Base-by-base conservation (phyloP, 92 coral and sea anemone genomes). In the Meandrina meandrites region DNA sequence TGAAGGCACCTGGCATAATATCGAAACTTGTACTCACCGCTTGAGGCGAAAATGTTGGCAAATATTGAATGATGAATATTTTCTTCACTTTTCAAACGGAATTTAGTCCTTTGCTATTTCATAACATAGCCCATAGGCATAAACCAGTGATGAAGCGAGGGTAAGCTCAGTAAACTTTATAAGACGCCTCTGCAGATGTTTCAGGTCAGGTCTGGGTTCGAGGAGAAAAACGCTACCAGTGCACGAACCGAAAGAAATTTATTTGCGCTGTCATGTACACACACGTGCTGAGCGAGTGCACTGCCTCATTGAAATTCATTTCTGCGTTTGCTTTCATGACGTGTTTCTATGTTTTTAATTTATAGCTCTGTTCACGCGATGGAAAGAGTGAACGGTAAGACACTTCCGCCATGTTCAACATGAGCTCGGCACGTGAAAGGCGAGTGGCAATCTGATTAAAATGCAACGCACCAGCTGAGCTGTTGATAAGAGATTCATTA, bases 251-350 rank as follows among this genome's bases (percentile, higher is more conserved):
- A 31, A 8, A 35, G 16, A 36, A 40, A 53, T 28, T 60, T 75
- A 22, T 84, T 27, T 54, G 71, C 16, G 75, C 14, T 76, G 34
- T 67, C 71, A 66, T 32, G 64, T 31, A 21, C 17, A 62, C 1
- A 36, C 88, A 85, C 88, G 88, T 85, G 88, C 45, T 37, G 16
- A 14, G 76, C 66, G 88, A 85, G 50, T 85, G 88, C 64, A 27
- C 10, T 18, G 4, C 50, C 82, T 85, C 15, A 76, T 85, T 85
- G 22, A 78, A 76, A 85, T 85, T 76, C 88, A 60, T 45, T 24
- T 31, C 28, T 42, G 66, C 32, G 75, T 66, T 77, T 66, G 88
- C 80, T 48, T 48, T 53, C 86, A 82, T 72, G 67, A 31, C 79
- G 4, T 30, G 1, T 22, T 22, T 32, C n/a, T 68, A 51, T 28